Base-by-base conservation (phyloP, 2,888 invertebrate species). In the Andrena chrysosceles region DNA sequence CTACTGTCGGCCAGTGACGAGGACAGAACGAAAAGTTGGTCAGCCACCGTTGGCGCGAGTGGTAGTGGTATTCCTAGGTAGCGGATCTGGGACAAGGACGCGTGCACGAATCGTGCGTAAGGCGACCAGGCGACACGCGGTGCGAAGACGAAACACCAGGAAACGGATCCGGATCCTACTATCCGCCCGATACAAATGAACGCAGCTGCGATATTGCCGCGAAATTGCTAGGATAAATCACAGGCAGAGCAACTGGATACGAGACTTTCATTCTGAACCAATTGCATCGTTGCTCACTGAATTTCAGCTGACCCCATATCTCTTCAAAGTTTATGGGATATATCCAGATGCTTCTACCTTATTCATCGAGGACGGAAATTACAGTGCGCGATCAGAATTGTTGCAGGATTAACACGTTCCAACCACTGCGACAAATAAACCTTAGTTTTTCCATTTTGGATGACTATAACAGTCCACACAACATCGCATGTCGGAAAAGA, bases 11-110 rank as follows among this genome's bases (percentile, higher is more conserved):
- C 83, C 89, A 83, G 83, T 81, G 85, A 89, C 83, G 86, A 84
- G 83, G 89, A 88, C 89, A 76, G 87, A 83, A 81, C 70, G 87
- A 86, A 86, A 89, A 89, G 90, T 90, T 89, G 90, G 91, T 89
- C 90, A 85, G 86, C 83, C 78, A 79, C 78, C 75, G 83, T 75
- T 76, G 87, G 84, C 84, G 81, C 84, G 81, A 86, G 78, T 83
- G 78, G 79, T 84, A 70, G 85, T 84, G 78, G 87, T 91, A 89
- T 90, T 90, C 89, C 88, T 90, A 88, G 84, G 75, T 81, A 49
- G 72, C 73, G 73, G 81, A 93, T 90, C 90, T 91, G 90, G 93
- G 92, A 91, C 93, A 93, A 93, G 93, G 93, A 92, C 93, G 91
- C 83, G 77, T 74, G 64, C 73, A 75, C 86, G 83, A 87, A 85